These are phyloP conservation scores for Charadrius vociferus DNA, from an alignment of 2,113 vertebrate species.

Conservation along the genomic window DNA sequence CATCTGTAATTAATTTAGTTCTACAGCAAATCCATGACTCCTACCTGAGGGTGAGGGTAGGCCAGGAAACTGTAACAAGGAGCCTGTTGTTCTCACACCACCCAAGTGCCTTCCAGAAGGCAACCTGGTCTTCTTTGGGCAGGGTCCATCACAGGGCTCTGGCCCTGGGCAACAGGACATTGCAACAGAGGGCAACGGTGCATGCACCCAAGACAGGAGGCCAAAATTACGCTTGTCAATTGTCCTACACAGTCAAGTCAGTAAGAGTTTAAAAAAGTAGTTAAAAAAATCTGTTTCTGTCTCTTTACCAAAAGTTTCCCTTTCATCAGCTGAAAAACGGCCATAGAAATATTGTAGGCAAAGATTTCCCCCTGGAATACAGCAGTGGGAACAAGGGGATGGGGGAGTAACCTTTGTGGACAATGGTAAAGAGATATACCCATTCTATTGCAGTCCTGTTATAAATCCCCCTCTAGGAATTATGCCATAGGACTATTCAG, in stretches of 20 bases:
- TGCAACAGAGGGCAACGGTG: not conserved
- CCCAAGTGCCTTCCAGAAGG: not conserved
- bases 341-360: not conserved
- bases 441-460: not conserved
- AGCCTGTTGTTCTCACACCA: not conserved
- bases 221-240: not conserved
- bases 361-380: not conserved
- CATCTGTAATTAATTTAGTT: not conserved
- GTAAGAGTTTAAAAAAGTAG: not conserved
- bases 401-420: not conserved
- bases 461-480: not conserved
- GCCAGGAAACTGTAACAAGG: not conserved
- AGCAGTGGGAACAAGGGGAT: not conserved
- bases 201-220: not conserved
- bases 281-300: not conserved
- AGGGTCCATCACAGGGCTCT: not conserved
- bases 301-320: not conserved
- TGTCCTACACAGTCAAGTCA: not conserved
- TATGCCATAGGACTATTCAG: not conserved
- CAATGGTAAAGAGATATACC: not conserved
- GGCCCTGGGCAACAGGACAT: not conserved
- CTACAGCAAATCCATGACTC: not conserved
- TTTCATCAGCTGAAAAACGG: not conserved
- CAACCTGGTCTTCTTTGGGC: not conserved
- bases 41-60: fast-evolving